A percentile compares a stretch with the other conserved stretches of the same genome.
These are phyloP conservation scores for Paradoxurus hermaphroditus DNA, from an alignment of 2,113 vertebrate genomes.

Conservation along the genomic window DNA sequence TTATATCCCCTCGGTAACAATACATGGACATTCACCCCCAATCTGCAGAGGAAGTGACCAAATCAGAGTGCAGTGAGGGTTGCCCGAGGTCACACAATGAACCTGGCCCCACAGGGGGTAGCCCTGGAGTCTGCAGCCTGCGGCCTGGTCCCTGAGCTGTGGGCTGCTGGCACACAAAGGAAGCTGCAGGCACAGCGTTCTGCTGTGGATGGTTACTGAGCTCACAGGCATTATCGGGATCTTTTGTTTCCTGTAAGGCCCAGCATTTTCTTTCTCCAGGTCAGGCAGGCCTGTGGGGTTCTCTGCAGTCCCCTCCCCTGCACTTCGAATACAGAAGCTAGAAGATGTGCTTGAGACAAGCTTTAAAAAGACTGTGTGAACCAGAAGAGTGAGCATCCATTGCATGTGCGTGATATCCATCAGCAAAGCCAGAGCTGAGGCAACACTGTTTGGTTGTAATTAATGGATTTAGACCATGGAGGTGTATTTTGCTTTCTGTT, in stretches of 20 bases:
- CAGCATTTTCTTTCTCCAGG: conserved; percentile 26
- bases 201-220: conserved; percentile 73
- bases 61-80: not conserved
- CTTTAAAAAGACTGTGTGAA: not conserved
- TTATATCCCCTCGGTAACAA: not conserved
- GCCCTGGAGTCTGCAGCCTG: not conserved
- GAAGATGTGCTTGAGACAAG: not conserved
- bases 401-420: not conserved
- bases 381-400: not conserved
- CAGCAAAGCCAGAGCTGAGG: not conserved
- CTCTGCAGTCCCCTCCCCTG: not conserved
- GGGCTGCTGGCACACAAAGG: not conserved
- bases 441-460: not conserved
- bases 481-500: not conserved
- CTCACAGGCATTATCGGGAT: conserved; percentile 49
- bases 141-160: not conserved
- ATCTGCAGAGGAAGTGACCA: not conserved
- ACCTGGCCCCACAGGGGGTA: not conserved
- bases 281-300: not conserved
- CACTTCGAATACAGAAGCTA: not conserved
- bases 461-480: not conserved
- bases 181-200: conserved; percentile 55
- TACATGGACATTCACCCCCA: not conserved
- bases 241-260: conserved; percentile 63
- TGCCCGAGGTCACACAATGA: not conserved